These are phyloP conservation scores for Mola mola DNA, from an alignment of 2,113 vertebrate genomes.

Conservation along the genomic window DNA sequence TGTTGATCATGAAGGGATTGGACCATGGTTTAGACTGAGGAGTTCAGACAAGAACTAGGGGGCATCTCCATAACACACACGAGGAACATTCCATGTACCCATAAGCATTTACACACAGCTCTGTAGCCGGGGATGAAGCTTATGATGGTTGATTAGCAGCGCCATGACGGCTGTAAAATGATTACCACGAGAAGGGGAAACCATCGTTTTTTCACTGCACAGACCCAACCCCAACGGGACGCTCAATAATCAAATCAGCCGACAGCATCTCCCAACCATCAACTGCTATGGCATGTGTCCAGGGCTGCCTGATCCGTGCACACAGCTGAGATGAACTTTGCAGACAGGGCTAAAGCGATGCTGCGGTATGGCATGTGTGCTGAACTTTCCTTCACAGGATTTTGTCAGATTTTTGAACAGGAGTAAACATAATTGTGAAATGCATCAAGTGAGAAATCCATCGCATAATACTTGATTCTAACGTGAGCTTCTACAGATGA, in stretches of 20 bases:
- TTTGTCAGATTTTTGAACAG: conserved; percentile 26
- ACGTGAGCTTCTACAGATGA: conserved; percentile 26
- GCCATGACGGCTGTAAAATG: conserved; percentile 76
- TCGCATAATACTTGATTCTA: conserved; percentile 20
- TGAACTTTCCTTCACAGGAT: conserved; percentile 24
- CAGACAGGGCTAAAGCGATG: conserved; percentile 39
- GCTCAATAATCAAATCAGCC: conserved; percentile 76
- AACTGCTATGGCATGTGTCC: conserved; percentile 75
- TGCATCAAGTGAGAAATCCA: no score
- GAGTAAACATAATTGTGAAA: no score
- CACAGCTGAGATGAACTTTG: conserved; percentile 38
- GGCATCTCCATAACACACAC: conserved; percentile 60
- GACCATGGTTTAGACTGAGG: conserved; percentile 25
- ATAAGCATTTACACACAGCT: conserved; percentile 46
- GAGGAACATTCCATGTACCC: conserved; percentile 47
- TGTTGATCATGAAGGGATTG: conserved; percentile 63
- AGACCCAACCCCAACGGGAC: conserved; percentile 56
- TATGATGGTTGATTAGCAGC: conserved; percentile 84
- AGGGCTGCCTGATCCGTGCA: conserved; percentile 37
- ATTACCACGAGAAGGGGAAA: conserved; percentile 52
- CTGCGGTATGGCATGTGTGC: conserved; percentile 11
- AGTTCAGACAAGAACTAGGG: conserved; percentile 63
- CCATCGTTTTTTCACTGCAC: conserved; percentile 35
- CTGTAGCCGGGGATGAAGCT: conserved; percentile 62
- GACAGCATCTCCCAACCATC: conserved; percentile 81